Percentiles rank a stretch among this genome's conserved stretches.
Evolutionary conservation across 2,888 invertebrate species (phyloP).

Genomic region (Lottia scabra): DNA sequence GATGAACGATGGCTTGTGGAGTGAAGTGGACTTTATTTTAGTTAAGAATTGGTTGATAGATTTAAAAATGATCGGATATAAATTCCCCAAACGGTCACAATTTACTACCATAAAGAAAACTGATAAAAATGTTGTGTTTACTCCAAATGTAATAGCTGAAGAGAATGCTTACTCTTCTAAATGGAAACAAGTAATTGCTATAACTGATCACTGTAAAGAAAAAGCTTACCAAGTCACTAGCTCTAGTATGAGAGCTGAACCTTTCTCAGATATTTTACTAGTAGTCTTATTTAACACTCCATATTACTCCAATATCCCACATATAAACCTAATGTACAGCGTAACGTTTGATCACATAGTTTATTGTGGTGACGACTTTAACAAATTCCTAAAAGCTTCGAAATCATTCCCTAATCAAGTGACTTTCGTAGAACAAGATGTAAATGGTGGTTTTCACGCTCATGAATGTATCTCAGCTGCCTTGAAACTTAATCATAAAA

Average conservation of each 20-base stretch:
- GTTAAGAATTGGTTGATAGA: slow-evolving; percentile 13
- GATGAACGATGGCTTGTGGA: slow-evolving; percentile 26
- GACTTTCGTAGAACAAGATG: slow-evolving; percentile 9
- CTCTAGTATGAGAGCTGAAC: neutral
- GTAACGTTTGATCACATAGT: neutral
- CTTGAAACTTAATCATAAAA: slow-evolving; percentile 31
- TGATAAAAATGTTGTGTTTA: neutral
- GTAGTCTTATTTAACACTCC: neutral
- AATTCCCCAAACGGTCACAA: neutral
- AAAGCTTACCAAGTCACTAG: neutral
- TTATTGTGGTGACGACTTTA: neutral
- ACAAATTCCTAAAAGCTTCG: neutral
- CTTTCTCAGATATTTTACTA: neutral
- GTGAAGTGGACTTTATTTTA: slow-evolving; percentile 24
- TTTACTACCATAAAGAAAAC: neutral
- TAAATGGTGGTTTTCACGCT: neutral
- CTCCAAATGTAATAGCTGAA: neutral
- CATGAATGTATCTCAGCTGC: slow-evolving; percentile 28
- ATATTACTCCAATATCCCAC: neutral
- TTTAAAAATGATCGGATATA: slow-evolving; percentile 6
- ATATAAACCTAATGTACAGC: neutral
- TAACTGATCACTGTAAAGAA: neutral
- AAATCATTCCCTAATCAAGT: neutral
- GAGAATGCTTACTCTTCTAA: neutral
- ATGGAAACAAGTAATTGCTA: neutral